Conservation (phyloP, 2,113 vertebrate species). For the Nesoenas mayeri region DNA sequence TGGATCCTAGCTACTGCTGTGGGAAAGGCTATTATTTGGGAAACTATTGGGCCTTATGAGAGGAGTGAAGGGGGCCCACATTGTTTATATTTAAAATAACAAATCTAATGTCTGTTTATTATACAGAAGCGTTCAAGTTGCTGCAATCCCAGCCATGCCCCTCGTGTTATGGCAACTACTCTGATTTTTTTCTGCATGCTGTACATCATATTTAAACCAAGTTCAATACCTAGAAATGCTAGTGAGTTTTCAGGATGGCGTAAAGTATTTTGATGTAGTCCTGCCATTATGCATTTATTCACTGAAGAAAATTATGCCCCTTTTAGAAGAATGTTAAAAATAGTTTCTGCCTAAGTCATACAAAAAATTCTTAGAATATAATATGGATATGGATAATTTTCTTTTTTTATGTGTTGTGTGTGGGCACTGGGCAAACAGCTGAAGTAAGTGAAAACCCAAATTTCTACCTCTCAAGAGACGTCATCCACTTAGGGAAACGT, state of each 20-base stretch:
- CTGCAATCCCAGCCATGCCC: neutral
- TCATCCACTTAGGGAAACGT: neutral
- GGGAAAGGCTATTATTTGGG: neutral
- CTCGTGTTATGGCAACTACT: neutral
- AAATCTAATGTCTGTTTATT: neutral
- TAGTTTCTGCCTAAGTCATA: neutral
- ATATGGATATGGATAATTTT: neutral
- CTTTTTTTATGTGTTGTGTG: neutral
- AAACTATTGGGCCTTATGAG: neutral
- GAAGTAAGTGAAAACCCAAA: neutral
- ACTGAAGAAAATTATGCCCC: neutral
- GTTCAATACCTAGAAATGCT: neutral
- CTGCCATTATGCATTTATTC: neutral
- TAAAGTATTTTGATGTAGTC: neutral
- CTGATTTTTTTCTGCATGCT: neutral
- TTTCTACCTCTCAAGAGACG: neutral
- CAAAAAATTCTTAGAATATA: neutral
- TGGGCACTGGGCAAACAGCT: neutral
- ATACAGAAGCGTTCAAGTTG: neutral
- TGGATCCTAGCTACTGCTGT: neutral
- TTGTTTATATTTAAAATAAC: neutral
- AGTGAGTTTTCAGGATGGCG: neutral
- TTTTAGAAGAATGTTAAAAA: neutral
- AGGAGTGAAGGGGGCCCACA: accelerated
- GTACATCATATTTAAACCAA: neutral